phyloP scores from a whole-genome alignment of 2,797 vertebrate genomes.

The Rhyacichthys aspro region DNA sequence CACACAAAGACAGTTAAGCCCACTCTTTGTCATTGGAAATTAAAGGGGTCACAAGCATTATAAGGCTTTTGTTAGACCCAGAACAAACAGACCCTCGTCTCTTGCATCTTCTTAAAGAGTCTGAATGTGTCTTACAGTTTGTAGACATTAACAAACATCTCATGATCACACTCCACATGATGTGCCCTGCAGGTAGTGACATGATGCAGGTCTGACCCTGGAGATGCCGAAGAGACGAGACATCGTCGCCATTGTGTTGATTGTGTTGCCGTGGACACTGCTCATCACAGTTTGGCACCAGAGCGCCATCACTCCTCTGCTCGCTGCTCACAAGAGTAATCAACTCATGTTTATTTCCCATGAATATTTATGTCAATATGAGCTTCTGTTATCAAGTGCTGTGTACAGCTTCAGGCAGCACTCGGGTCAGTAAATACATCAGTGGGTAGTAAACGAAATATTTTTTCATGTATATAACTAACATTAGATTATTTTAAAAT shows the following conservation, averaged over 20 bases:
- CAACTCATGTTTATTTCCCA: neutral
- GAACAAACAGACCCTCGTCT: neutral
- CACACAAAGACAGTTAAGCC: neutral
- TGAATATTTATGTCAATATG: neutral
- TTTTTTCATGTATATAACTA: neutral
- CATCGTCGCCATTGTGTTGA: constrained; percentile 87
- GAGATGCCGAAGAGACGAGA: constrained; percentile 91
- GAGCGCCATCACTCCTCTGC: constrained; percentile 80
- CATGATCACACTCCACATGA: neutral
- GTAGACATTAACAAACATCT: neutral
- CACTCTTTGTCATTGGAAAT: neutral
- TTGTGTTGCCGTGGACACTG: constrained; percentile 89
- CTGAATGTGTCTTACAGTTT: neutral
- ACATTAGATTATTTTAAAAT: neutral
- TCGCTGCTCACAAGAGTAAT: constrained; percentile 72
- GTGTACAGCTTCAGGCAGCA: neutral
- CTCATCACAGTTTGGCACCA: constrained; percentile 91
- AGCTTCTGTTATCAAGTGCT: neutral
- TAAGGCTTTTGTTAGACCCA: neutral
- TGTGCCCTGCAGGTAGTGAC: constrained; percentile 53
- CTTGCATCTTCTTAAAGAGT: neutral
- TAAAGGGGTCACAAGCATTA: neutral
- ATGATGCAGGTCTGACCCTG: constrained; percentile 59
- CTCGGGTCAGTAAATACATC: neutral
- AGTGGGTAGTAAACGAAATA: neutral